Evolutionary conservation across 1,140 invertebrate species (phyloP), one percentile per base, ranked within the genome.

Genomic region (Anadara kagoshimensis): DNA sequence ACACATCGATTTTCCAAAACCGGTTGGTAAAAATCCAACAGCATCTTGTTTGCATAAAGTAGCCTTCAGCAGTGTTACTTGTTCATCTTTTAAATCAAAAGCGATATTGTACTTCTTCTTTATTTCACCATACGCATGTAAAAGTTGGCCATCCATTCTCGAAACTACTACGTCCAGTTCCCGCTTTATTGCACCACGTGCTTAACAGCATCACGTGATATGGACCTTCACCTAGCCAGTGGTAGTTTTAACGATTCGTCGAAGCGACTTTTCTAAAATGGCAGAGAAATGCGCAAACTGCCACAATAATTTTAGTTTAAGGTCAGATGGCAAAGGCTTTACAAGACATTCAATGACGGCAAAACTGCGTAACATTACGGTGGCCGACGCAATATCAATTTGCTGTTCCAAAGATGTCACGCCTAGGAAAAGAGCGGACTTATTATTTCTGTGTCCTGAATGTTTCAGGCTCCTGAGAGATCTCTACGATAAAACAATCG

Each of bases 1-100:
- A 16, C 47, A 14, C 14, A 49, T 49, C n/a, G 47, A 49, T 49
- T 49, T 47, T 49, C 47, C 47, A 3, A 49, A 49, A 14, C 47
- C 47, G 14, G 47, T 49, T 49, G 47, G 11, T n/a, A 49, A 49
- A 49, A 49, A n/a, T 49, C 47, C 47, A 16, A 49, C 14, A 16
- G 47, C n/a, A n/a, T 49, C 47, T n/a, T 49, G 14, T 14, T 49
- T 49, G n/a, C n/a, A 14, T n/a, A 49, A 49, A 49, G n/a, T 49
- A 16, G 47, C 14, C n/a, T n/a, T 49, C n/a, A 49, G 14, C n/a
- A 12, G 14, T n/a, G 14, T 49, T n/a, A 16, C n/a, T n/a, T 49
- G 47, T 49, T 49, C 47, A 49, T 49, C 47, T 49, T 49, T 49
- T 49, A 49, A n/a, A 49, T 49, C 47, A 49, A 49, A 49, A n/a